Evolutionary conservation across 2,797 vertebrate species (phyloP).

Genomic region (Aeoliscus strigatus): DNA sequence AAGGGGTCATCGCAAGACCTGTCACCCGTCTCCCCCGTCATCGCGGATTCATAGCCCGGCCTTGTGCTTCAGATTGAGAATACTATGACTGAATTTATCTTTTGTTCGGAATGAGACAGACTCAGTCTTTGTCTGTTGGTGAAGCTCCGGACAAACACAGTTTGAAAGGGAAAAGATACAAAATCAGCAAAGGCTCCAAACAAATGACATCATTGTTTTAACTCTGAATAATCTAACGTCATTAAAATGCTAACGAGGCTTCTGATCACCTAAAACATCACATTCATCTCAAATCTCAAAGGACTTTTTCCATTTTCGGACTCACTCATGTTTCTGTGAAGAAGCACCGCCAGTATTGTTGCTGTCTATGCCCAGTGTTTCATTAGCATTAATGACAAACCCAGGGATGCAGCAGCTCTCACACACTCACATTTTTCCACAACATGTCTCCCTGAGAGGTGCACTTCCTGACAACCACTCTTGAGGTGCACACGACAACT

Average conservation of each 20-base stretch:
- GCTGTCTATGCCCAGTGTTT: conserved; percentile 40
- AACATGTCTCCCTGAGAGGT: conserved; percentile 35
- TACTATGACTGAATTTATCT: conserved; percentile 39
- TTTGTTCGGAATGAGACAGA: conserved; percentile 44
- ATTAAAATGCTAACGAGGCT: conserved; percentile 8
- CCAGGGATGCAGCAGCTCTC: conserved; percentile 29
- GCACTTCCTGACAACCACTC: conserved; percentile 49
- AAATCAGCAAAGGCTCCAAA: conserved; percentile 18
- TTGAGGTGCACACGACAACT: conserved; percentile 54
- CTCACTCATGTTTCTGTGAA: conserved; percentile 62
- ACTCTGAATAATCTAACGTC: conserved; percentile 11
- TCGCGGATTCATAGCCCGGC: conserved; percentile 30
- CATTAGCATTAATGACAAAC: conserved; percentile 51
- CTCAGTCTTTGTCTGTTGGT: conserved; percentile 43
- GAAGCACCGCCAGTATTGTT: conserved; percentile 46
- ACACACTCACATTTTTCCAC: conserved; percentile 35
- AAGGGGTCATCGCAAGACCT: conserved; percentile 56
- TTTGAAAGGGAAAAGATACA: conserved; percentile 16
- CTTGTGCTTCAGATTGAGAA: conserved; percentile 34
- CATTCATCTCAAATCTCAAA: conserved; percentile 38
- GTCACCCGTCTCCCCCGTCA: conserved; percentile 34
- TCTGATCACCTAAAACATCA: no score
- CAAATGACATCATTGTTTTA: conserved; percentile 7
- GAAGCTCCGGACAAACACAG: conserved; percentile 42
- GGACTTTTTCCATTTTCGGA: conserved; percentile 24